Evolutionary conservation across 2,888 invertebrate species (phyloP).

Genomic region (Endotricha flammealis): DNA sequence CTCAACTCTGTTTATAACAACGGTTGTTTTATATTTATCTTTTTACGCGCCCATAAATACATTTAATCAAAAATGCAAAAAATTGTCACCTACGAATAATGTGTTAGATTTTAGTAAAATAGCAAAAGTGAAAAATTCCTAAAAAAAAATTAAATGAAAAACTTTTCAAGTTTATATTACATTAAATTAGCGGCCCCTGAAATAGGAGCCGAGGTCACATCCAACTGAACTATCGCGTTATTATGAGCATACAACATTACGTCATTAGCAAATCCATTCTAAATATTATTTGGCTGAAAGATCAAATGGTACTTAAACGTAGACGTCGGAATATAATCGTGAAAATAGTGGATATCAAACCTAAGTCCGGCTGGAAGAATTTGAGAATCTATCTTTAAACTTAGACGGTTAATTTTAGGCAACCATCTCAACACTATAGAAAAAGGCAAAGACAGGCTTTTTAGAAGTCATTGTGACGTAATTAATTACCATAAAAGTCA

Average conservation of each 20-base stretch:
- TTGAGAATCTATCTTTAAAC: too few species aligned
- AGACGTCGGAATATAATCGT: not conserved
- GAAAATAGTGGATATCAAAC: not conserved
- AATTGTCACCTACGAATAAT: too few species aligned
- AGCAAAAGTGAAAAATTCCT: too few species aligned
- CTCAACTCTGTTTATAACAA: too few species aligned
- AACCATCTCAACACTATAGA: too few species aligned
- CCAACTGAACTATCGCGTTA: conserved; percentile 7
- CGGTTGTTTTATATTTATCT: too few species aligned
- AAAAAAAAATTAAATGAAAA: not conserved
- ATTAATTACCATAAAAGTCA: not conserved
- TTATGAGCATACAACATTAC: conserved; percentile 10
- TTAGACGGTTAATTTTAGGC: too few species aligned
- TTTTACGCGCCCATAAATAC: too few species aligned
- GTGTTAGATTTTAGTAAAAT: too few species aligned
- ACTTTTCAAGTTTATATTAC: not conserved
- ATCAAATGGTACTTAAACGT: not conserved
- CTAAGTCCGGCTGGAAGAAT: too few species aligned
- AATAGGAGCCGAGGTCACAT: conserved; percentile 10
- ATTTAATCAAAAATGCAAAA: too few species aligned
- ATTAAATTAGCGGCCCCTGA: conserved; percentile 9
- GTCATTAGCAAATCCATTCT: conserved; percentile 5
- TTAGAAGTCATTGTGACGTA: not conserved
- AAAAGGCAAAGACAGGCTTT: too few species aligned
- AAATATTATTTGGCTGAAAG: conserved; percentile 5